Conservation (phyloP, 2,797 vertebrate species). For the Champsocephalus gunnari region DNA sequence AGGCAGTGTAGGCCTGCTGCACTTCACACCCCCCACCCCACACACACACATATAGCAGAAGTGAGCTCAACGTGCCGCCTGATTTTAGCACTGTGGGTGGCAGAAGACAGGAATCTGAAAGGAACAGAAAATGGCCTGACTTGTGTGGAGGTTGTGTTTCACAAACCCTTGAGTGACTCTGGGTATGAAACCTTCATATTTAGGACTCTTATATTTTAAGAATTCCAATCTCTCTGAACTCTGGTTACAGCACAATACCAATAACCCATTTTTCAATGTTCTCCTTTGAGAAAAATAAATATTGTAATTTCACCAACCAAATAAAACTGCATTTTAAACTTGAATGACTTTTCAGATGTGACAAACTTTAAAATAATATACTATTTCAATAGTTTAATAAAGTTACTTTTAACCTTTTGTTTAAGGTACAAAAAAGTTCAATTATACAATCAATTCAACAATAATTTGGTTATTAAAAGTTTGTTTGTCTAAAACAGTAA, state of each 20-base stretch:
- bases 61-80: conserved; percentile 57
- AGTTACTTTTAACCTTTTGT: too few relatives aligned
- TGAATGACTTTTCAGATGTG: too few relatives aligned
- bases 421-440: too few relatives aligned
- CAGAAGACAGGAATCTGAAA: conserved; percentile 59
- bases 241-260: neutral
- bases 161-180: conserved; percentile 23
- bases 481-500: too few relatives aligned
- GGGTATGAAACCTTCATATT: conserved; percentile 29
- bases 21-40: conserved; percentile 39
- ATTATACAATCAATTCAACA: too few relatives aligned
- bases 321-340: too few relatives aligned
- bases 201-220: conserved; percentile 5
- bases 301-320: neutral
- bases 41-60: conserved; percentile 21
- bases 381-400: too few relatives aligned
- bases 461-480: too few relatives aligned
- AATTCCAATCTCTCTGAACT: neutral
- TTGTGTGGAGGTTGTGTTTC: conserved; percentile 35
- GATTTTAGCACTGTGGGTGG: conserved; percentile 71
- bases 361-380: too few relatives aligned
- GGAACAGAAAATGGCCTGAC: conserved; percentile 47
- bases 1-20: conserved; percentile 53
- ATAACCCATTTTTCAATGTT: neutral
- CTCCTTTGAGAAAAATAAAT: neutral